These are phyloP conservation scores for Prunella himalayana DNA, from an alignment of 2,113 vertebrate species.

Conservation along the genomic window DNA sequence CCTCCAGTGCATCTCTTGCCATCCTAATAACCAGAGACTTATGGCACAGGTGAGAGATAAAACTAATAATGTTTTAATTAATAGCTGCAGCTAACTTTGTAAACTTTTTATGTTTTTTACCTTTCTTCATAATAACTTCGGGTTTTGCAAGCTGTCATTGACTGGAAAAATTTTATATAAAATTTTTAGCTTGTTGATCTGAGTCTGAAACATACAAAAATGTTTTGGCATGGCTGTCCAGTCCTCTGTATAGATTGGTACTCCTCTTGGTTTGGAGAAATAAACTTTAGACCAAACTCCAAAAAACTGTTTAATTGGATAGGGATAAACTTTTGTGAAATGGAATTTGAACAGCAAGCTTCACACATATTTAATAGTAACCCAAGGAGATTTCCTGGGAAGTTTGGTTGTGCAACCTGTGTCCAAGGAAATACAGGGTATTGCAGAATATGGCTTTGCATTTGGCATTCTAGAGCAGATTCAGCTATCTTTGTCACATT, in stretches of 20 bases:
- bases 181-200: neutral
- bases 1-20: slow-evolving; percentile 96
- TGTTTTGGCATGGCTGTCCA: accelerated
- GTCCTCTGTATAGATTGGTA: neutral
- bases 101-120: neutral
- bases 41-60: slow-evolving; percentile 87
- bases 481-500: neutral
- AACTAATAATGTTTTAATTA: neutral
- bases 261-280: neutral
- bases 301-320: neutral
- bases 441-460: neutral
- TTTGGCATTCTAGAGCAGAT: neutral
- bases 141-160: neutral
- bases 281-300: neutral
- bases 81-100: neutral
- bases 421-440: neutral
- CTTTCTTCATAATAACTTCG: neutral
- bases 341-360: neutral
- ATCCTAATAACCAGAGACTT: slow-evolving; percentile 96
- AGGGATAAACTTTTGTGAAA: neutral
- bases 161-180: neutral
- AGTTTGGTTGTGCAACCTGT: neutral
- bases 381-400: neutral
- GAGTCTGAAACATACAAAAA: neutral
- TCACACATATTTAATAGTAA: neutral